phyloP scores from a whole-genome alignment of 2,888 invertebrate species.

The Harpalus rubripes region DNA sequence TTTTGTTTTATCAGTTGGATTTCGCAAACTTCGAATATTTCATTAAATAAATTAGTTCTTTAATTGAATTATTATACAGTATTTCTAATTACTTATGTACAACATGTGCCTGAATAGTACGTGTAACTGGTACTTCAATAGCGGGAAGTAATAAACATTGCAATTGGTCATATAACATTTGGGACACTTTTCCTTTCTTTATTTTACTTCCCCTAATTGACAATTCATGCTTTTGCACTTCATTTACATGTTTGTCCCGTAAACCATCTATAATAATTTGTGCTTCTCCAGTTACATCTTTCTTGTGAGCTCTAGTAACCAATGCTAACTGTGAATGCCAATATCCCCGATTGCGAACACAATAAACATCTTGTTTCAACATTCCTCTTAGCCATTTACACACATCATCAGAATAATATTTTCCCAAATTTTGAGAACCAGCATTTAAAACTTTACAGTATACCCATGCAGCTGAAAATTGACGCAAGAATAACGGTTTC shows the following conservation, averaged over 20 bases:
- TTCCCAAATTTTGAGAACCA: slow-evolving; percentile 69
- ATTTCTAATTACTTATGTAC: slow-evolving; percentile 59
- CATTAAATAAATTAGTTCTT: too few species aligned
- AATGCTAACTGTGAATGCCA: slow-evolving; percentile 72
- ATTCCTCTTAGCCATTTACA: slow-evolving; percentile 72
- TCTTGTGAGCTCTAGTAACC: slow-evolving; percentile 69
- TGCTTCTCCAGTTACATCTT: slow-evolving; percentile 74
- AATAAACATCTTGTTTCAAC: slow-evolving; percentile 69
- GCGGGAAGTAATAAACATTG: slow-evolving; percentile 35
- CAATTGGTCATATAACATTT: slow-evolving; percentile 51
- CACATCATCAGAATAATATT: slow-evolving; percentile 69
- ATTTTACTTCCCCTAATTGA: slow-evolving; percentile 69
- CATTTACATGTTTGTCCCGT: slow-evolving; percentile 70
- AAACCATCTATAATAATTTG: slow-evolving; percentile 77
- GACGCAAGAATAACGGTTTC: slow-evolving; percentile 69
- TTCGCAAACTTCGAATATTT: too few species aligned
- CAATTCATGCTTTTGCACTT: slow-evolving; percentile 70
- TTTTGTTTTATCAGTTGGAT: too few species aligned
- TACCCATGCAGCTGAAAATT: slow-evolving; percentile 71
- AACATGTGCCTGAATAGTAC: slow-evolving; percentile 40
- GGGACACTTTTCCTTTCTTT: slow-evolving; percentile 67
- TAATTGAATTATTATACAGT: neutral
- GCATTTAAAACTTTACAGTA: slow-evolving; percentile 70
- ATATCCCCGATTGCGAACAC: slow-evolving; percentile 69
- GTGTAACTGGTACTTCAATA: slow-evolving; percentile 25